Conservation (phyloP, 2,797 vertebrate species). For the Tauraco hartlaubi region DNA sequence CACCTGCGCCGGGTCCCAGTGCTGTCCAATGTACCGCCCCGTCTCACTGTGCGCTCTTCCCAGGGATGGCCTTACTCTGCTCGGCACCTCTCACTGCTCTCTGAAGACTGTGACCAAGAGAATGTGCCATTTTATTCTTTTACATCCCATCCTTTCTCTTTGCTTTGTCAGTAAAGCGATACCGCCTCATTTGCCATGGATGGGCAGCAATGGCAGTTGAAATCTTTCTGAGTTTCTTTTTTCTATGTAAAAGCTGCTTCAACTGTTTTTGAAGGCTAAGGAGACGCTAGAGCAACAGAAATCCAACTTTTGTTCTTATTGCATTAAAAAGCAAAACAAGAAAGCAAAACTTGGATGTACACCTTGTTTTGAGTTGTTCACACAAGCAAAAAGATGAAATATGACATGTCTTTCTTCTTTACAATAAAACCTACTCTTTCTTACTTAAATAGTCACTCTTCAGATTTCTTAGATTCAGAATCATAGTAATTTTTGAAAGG, state of each 20-base stretch:
- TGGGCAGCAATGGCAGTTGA: not conserved
- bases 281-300: not conserved
- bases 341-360: not conserved
- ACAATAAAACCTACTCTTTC: not conserved
- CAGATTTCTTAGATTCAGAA: not conserved
- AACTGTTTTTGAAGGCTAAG: not conserved
- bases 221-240: not conserved
- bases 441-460: not conserved
- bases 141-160: not conserved
- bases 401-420: not conserved
- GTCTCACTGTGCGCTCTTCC: accelerated
- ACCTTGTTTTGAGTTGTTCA: not conserved
- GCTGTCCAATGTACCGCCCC: accelerated
- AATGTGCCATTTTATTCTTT: not conserved
- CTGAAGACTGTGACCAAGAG: not conserved
- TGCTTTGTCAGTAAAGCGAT: not conserved
- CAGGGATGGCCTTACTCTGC: not conserved
- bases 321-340: not conserved
- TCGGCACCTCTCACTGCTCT: not conserved
- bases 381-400: not conserved
- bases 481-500: not conserved
- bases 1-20: accelerated
- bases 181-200: accelerated
- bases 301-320: not conserved
- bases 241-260: not conserved